Evolutionary conservation across 35 echinoderm and acorn worm species (phyloP).

Genomic region (Ophiothrix spiculata): DNA sequence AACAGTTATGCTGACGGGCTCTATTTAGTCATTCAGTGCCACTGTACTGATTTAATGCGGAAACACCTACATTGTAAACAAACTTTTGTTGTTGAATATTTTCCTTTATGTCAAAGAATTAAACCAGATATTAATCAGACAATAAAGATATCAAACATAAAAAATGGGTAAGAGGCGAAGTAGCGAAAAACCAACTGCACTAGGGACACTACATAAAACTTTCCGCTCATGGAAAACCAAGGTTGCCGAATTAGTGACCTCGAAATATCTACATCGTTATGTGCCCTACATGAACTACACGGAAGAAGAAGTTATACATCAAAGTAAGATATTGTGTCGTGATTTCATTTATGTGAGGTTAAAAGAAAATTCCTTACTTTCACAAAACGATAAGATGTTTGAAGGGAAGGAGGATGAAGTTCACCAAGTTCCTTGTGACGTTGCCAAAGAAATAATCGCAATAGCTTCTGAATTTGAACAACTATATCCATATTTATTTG

Average conservation of each 20-base stretch:
- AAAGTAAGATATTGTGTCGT: conserved; percentile 39
- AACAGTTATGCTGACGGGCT: too few species aligned
- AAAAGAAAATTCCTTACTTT: conserved; percentile 32
- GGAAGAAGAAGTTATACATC: conserved; percentile 45
- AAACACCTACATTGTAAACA: too few species aligned
- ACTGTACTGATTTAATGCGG: too few species aligned
- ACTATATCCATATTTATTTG: conserved; percentile 44
- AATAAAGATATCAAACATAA: too few species aligned
- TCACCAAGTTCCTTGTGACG: conserved; percentile 5
- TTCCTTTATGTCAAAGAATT: too few species aligned
- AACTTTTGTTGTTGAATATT: too few species aligned
- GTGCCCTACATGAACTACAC: neutral
- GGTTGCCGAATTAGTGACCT: neutral
- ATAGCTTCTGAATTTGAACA: conserved; percentile 49
- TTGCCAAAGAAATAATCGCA: conserved; percentile 42
- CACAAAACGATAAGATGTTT: conserved; percentile 1
- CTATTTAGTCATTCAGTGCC: too few species aligned
- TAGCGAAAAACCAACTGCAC: neutral
- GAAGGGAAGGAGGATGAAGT: neutral
- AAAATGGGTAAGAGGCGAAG: neutral
- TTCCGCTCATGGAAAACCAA: neutral
- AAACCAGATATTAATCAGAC: too few species aligned
- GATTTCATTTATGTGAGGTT: conserved; percentile 45
- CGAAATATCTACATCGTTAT: neutral
- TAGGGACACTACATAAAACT: neutral